Percentiles rank a stretch among this genome's conserved stretches.
Evolutionary conservation across 2,888 invertebrate genomes (phyloP).

Genomic region (Timandra comae): DNA sequence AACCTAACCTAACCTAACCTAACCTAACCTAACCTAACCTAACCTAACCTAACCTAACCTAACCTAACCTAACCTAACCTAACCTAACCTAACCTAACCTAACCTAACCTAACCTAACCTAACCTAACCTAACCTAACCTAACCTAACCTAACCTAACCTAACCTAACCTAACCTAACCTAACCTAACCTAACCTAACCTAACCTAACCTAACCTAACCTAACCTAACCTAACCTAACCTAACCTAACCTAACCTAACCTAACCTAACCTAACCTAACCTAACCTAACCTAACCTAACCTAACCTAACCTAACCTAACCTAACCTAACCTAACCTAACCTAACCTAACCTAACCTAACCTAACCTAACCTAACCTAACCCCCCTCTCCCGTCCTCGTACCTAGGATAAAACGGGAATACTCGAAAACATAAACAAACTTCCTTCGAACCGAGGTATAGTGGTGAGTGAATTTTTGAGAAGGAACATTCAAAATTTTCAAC

Average conservation of each 20-base stretch:
- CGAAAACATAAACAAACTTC: too few species aligned
- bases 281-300: slow-evolving; percentile 1
- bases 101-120: slow-evolving; percentile 2
- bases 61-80: slow-evolving; percentile 2
- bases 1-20: slow-evolving; percentile 2
- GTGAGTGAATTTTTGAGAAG: too few species aligned
- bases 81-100: slow-evolving; percentile 2
- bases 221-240: slow-evolving; percentile 2
- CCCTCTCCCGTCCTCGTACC: too few species aligned
- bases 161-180: slow-evolving; percentile 2
- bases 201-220: slow-evolving; percentile 2
- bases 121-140: slow-evolving; percentile 2
- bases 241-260: slow-evolving; percentile 2
- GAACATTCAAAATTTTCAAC: too few species aligned
- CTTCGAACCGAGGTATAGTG: too few species aligned
- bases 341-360: slow-evolving; percentile 22
- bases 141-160: slow-evolving; percentile 2
- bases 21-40: slow-evolving; percentile 2
- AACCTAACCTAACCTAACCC: slow-evolving; percentile 24
- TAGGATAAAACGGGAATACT: too few species aligned
- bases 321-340: slow-evolving; percentile 10
- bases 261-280: slow-evolving; percentile 2
- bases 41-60: slow-evolving; percentile 2
- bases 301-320: slow-evolving; percentile 18
- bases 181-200: slow-evolving; percentile 2